Evolutionary conservation across 2,113 vertebrate species (phyloP).

Genomic region (Eudyptes chrysolophus): DNA sequence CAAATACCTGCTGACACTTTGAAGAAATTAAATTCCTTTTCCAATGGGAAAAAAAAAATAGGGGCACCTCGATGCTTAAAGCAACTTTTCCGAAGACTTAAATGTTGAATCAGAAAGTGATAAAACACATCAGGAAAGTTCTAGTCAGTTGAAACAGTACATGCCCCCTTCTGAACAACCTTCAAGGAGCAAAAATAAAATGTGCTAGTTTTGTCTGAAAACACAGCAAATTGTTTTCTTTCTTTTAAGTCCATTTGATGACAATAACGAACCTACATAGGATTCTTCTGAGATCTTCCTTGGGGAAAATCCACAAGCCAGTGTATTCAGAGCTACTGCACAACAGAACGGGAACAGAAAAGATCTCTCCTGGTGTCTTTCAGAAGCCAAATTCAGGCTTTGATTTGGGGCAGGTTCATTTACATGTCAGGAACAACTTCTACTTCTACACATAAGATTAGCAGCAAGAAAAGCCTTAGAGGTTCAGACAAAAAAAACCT

Average conservation of each 20-base stretch:
- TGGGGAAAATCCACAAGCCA: background rate
- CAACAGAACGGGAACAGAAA: background rate
- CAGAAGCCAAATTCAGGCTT: background rate
- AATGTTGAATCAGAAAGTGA: conserved; percentile 21
- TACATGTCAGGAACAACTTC: background rate
- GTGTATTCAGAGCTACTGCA: background rate
- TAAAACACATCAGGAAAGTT: conserved; percentile 1
- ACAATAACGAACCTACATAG: background rate
- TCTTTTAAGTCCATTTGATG: background rate
- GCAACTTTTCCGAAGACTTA: conserved; percentile 10
- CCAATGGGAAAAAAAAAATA: background rate
- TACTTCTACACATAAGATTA: background rate
- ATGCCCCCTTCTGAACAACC: background rate
- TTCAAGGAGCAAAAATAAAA: conserved; percentile 13
- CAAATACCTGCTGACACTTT: background rate
- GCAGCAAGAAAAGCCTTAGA: background rate
- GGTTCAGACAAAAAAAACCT: background rate
- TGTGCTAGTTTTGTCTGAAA: background rate
- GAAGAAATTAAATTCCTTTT: conserved; percentile 9
- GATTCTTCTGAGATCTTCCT: background rate
- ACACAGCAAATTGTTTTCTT: background rate
- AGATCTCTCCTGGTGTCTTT: background rate
- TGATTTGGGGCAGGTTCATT: background rate
- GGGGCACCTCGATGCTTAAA: background rate
- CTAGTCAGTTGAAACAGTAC: background rate